Base-by-base conservation (phyloP, 35 echinoderm and acorn worm species). In the Eucidaris tribuloides region DNA sequence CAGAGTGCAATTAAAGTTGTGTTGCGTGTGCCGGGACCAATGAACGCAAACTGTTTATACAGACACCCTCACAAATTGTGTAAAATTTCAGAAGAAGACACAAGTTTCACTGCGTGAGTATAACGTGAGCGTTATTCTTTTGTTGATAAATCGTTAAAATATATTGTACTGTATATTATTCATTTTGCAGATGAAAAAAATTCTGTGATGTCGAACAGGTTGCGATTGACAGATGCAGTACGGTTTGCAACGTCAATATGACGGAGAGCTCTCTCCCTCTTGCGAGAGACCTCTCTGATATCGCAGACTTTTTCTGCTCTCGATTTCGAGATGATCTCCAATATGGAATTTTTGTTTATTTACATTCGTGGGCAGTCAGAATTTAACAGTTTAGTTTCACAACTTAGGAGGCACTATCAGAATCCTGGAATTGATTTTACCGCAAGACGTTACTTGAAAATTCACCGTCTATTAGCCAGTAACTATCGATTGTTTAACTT, bases 1-100 rank as follows among this genome's bases (percentile, higher is more conserved):
- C 62, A 43, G 91, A 83, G 86, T 93, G 85, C 83, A 93, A 88
- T 93, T 79, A 88, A 93, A 68, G 85, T 93, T 70, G 91, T 93
- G 7, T 93, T 85, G 43, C 91, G 91, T 83, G 85, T 93, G 56
- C 66, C n/a, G n/a, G n/a, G 91, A 28, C 85, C 91, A 9, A 93
- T 93, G 91, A 93, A 93, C 74, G 27, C 70, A 25, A 57, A n/a
- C n/a, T n/a, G n/a, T n/a, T 46, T 45, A 86, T 88, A 46, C 27
- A 84, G 46, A 77, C 85, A 15, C 89, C 85, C 18, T 93, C 91
- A 46, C 25, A 48, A 29, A 61, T 89, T 83, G 79, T 37, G 49
- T 56, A 35, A 93, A 93, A 76, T 66, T 93, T 58, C 41, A 65
- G 20, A 84, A 77, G 17, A 81, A 84, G 22, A 86, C 83, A 23